Evolutionary conservation across 2,888 invertebrate genomes (phyloP), one percentile per base, ranked within the genome.

Genomic region (Aspidiotus destructor): DNA sequence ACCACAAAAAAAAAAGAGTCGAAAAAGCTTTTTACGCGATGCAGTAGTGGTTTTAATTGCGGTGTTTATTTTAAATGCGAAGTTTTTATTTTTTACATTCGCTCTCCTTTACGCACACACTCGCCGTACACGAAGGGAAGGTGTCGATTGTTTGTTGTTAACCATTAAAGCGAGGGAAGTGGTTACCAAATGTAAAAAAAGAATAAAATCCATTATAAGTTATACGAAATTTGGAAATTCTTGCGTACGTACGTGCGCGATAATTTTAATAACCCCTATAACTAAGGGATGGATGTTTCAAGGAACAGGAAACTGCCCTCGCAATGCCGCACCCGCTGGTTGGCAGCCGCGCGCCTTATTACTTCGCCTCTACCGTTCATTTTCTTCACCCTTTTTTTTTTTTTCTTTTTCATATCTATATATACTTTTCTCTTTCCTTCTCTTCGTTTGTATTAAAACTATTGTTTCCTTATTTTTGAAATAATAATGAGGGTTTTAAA

Each of bases 401-500:
- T 6, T 57, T 7, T 11, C 15, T 5, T 57, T 3, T 11, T 7
- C 7, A 57, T 57, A 15, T 16, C 57, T 55, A n/a, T 44, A 44
- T n/a, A 28, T 28, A 28, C 28, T 57, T 57, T 57, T 57, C 28
- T 57, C 15, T 57, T 15, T 17, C 15, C 15, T 11, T 57, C 15
- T 57, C 10, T 11, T 57, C 15, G 15, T 57, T 11, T 17, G n/a
- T 57, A 15, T 48, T 63, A 63, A 54, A 63, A 54, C 63, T 41
- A 63, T 63, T 63, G 63, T 63, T 63, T 63, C 63, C 63, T 63
- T 63, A 63, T 63, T 63, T 63, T 41, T 55, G 55, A 63, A 63
- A 63, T 63, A 63, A 63, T 63, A 63, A 57, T 57, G 57, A 63
- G 63, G 63, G 63, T 63, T 63, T 28, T 48, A 54, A 63, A 63